Evolutionary conservation across 2,113 vertebrate genomes (phyloP).

Genomic region (Oryctolagus cuniculus): mOryCun1.1 NC_091432.1:219876001-219876500

Average conservation of each 20-base stretch:
- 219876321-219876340: neutral
- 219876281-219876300: conserved; percentile 49
- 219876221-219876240: neutral
- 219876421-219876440: neutral
- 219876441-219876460: neutral
- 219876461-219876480: neutral
- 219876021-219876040: neutral
- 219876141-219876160: rapidly evolving
- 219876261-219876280: conserved; percentile 34
- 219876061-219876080: conserved; percentile 75
- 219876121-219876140: rapidly evolving
- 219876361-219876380: neutral
- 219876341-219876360: neutral
- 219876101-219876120: neutral
- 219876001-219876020: neutral
- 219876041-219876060: conserved; percentile 70
- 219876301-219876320: conserved; percentile 17
- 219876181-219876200: neutral
- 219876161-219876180: neutral
- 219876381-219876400: rapidly evolving
- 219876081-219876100: conserved; percentile 67
- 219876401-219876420: neutral
- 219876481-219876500: neutral
- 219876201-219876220: neutral
- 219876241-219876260: neutral